A percentile compares a stretch with the other conserved stretches of the same genome.
Evolutionary conservation across 2,797 vertebrate genomes (phyloP).

Genomic region (Garrulus glandarius): DNA sequence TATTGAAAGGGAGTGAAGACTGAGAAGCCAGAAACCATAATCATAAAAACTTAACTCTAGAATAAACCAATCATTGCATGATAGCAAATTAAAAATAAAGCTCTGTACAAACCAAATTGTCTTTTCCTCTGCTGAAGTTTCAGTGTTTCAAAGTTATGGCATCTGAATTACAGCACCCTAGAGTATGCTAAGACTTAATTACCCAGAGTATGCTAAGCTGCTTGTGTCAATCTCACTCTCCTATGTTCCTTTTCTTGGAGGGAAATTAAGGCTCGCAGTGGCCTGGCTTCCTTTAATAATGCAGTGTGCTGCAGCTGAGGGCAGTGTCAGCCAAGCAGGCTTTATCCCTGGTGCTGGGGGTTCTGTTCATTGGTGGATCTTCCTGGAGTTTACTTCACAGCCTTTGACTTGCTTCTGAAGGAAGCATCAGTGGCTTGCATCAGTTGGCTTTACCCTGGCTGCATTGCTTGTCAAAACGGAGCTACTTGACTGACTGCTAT

Average conservation of each 20-base stretch:
- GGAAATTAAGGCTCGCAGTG: background rate
- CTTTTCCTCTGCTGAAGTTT: background rate
- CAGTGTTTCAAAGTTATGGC: background rate
- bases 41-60: background rate
- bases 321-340: background rate
- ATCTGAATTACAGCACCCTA: background rate
- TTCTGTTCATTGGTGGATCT: background rate
- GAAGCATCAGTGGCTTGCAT: background rate
- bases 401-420: background rate
- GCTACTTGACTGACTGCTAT: background rate
- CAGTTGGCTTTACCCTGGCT: background rate
- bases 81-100: background rate
- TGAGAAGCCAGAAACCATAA: background rate
- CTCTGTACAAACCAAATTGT: background rate
- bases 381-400: background rate
- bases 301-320: background rate
- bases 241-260: background rate
- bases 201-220: background rate
- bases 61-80: background rate
- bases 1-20: background rate
- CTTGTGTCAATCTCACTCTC: background rate
- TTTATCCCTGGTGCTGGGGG: background rate
- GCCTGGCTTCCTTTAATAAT: background rate
- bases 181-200: background rate
- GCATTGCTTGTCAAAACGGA: background rate